These are phyloP conservation scores for Chelonus formosanus DNA, from an alignment of 2,888 invertebrate genomes.

Conservation along the genomic window DNA sequence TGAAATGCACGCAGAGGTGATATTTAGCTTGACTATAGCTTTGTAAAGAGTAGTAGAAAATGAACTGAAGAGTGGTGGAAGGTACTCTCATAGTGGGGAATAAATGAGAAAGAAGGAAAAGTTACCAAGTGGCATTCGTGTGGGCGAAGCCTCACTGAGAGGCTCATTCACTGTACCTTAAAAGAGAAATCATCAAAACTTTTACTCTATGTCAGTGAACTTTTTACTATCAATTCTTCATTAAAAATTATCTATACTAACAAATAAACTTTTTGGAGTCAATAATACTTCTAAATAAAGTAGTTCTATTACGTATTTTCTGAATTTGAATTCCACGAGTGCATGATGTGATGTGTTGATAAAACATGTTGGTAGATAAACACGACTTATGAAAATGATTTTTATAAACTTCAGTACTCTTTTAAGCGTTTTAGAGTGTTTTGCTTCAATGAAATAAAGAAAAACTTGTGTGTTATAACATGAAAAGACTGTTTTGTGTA, in stretches of 20 bases:
- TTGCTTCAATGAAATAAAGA: neutral
- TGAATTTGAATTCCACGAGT: too few species aligned
- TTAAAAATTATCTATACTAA: neutral
- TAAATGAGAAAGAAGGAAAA: constrained; percentile 25
- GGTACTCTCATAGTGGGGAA: constrained; percentile 27
- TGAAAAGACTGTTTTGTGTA: neutral
- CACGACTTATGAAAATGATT: too few species aligned
- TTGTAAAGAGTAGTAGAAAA: neutral
- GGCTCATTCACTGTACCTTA: neutral
- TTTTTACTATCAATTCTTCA: neutral
- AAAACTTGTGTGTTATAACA: neutral
- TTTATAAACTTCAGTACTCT: too few species aligned
- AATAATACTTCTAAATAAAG: too few species aligned
- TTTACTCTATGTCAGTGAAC: too few species aligned
- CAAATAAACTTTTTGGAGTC: neutral
- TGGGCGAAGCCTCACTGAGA: constrained; percentile 26
- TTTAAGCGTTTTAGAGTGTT: too few species aligned
- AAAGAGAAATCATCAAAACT: neutral
- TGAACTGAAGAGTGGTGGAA: constrained; percentile 4
- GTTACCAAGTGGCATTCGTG: constrained; percentile 23
- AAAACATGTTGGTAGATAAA: too few species aligned
- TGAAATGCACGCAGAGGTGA: constrained; percentile 14
- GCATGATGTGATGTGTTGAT: too few species aligned
- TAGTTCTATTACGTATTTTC: too few species aligned
- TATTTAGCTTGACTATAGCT: constrained; percentile 5